Conservation (phyloP, 2,113 vertebrate genomes). For the Ciconia stormi region DNA sequence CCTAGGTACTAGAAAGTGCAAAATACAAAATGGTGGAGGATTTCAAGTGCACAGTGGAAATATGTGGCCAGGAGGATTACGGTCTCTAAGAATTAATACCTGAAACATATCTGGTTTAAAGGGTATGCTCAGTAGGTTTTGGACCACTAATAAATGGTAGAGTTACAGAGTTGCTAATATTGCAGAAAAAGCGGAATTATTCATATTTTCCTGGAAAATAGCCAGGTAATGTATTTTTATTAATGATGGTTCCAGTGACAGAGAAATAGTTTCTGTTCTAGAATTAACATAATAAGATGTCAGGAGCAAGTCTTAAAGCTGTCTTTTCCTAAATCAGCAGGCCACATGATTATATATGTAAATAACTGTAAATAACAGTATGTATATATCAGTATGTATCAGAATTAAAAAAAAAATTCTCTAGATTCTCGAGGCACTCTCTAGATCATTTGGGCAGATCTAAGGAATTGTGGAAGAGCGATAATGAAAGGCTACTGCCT, state of each 20-base stretch:
- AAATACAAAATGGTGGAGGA: background rate
- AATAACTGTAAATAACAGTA: background rate
- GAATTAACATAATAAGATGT: background rate
- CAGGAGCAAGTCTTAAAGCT: background rate
- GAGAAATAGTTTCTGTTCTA: background rate
- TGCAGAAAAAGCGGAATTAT: background rate
- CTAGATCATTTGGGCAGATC: background rate
- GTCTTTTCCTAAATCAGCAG: background rate
- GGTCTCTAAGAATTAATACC: background rate
- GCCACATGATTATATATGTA: background rate
- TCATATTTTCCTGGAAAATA: background rate
- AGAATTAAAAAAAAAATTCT: background rate
- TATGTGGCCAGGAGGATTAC: background rate
- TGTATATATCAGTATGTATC: too few species aligned
- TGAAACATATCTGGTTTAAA: background rate
- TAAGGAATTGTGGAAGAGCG: background rate
- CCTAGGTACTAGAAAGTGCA: background rate
- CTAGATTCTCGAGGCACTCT: too few species aligned
- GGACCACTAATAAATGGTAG: background rate
- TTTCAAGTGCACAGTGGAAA: background rate
- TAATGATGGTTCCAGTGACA: background rate
- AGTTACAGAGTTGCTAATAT: background rate
- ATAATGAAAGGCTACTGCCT: background rate
- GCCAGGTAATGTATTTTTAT: background rate
- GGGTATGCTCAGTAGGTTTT: background rate